Base-by-base conservation (phyloP, 2,888 invertebrate species). In the Leptura quadrifasciata region DNA sequence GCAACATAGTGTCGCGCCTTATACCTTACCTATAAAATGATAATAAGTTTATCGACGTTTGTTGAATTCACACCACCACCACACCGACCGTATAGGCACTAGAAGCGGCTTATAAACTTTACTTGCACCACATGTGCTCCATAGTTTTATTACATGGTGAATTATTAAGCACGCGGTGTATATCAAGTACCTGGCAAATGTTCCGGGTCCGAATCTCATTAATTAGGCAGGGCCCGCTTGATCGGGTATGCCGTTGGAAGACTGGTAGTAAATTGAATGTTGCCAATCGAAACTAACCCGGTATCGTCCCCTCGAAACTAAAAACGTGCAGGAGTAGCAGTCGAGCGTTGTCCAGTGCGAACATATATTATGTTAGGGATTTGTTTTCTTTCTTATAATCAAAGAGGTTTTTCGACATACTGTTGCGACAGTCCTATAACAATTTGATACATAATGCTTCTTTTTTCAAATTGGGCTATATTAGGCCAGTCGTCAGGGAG, bases 81-180 rank as follows among this genome's bases (percentile, higher is more conserved):
- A 8, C 47, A 47, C 5, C 27, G 27, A 31, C 4, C 27, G 27
- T 47, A 47, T 47, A 47, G 18, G 39, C 20, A 17, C 18, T 31
- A 18, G 9, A 31, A 15, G 54, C n/a, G 52, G 27, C 60, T 60
- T 68, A 24, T 57, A 68, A 68, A 57, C 57, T 39, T 61, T 63
- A 39, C 18, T 31, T n/a, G 55, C 55, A 55, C 47, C 65, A 8
- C 18, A 27, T 54, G 31, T 55, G 24, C 12, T 27, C 31, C 57
- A 8, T 27, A n/a, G 54, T 68, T 68, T 35, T 57, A 55, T 27
- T 24, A 57, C 55, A 17, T 15, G 2, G 20, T 65, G 12, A 68
- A 68, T 68, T 68, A 68, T 68, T 68, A 55, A 68, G 55, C 27
- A 10, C 35, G 68, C 57, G 68, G 55, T 18, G 55, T 68, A 68